These are phyloP conservation scores for Dasysyrphus tricinctus DNA, from an alignment of 2,888 invertebrate species.

Conservation along the genomic window DNA sequence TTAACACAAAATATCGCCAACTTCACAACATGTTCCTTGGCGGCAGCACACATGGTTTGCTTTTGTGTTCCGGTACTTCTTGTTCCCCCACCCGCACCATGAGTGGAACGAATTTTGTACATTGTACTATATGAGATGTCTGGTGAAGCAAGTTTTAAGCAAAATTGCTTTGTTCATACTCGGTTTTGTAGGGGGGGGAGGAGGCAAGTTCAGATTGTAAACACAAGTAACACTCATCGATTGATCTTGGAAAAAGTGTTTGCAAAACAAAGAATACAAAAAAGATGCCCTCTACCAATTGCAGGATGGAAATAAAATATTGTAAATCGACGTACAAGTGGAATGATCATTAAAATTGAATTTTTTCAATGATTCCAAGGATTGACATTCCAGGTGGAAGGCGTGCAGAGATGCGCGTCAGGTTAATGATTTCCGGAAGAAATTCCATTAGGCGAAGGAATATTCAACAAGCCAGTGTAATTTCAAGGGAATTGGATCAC, in stretches of 20 bases:
- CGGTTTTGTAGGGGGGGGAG: no score
- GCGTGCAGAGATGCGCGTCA: constrained; percentile 44
- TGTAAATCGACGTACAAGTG: constrained; percentile 20
- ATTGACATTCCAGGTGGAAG: constrained; percentile 53
- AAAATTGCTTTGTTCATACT: constrained; percentile 44
- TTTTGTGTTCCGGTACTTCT: constrained; percentile 53
- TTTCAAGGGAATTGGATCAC: constrained; percentile 47
- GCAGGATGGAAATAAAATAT: constrained; percentile 21
- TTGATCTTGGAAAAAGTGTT: constrained; percentile 23
- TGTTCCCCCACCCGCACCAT: background rate
- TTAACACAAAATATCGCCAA: constrained; percentile 53
- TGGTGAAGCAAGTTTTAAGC: constrained; percentile 35
- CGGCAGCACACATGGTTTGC: constrained; percentile 3
- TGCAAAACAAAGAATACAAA: constrained; percentile 7
- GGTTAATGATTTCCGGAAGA: constrained; percentile 72
- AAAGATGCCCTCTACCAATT: constrained; percentile 8
- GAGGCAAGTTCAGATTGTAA: constrained; percentile 3
- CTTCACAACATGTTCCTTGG: constrained; percentile 18
- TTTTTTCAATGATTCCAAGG: constrained; percentile 23
- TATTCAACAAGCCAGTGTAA: background rate
- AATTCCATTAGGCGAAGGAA: constrained; percentile 55
- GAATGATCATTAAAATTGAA: constrained; percentile 60
- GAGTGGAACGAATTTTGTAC: background rate
- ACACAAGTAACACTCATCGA: constrained; percentile 50
- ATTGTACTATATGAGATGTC: constrained; percentile 59